Percentiles rank a stretch among this genome's conserved stretches.
Evolutionary conservation across 2,113 vertebrate species (phyloP).

Genomic region (Aythya baeri): DNA sequence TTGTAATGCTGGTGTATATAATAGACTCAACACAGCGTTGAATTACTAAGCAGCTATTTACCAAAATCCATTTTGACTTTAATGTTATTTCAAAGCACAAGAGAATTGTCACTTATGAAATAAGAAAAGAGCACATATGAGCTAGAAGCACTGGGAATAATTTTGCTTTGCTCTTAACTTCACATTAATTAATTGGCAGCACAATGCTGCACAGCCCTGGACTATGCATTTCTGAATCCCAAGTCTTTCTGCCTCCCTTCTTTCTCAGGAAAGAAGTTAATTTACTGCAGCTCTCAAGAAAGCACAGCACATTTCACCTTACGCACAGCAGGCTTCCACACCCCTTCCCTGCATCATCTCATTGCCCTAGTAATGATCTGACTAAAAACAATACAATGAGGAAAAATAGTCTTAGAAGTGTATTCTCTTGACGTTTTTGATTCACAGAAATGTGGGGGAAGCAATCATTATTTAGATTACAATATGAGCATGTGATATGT

Average conservation of each 20-base stretch:
- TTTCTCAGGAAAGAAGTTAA: not conserved
- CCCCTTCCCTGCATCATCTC: not conserved
- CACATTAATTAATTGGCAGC: not conserved
- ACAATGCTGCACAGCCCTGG: not conserved
- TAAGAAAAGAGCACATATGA: not conserved
- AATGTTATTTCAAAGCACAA: not conserved
- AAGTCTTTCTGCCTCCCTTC: not conserved
- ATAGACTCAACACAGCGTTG: not conserved
- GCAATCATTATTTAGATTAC: conserved; percentile 17
- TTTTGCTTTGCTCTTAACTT: not conserved
- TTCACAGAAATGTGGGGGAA: not conserved
- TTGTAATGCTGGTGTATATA: not conserved
- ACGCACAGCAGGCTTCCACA: not conserved
- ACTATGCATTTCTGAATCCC: not conserved
- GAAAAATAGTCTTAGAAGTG: not conserved
- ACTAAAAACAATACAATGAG: not conserved
- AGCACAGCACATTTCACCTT: not conserved
- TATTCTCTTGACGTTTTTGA: not conserved
- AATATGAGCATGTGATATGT: not conserved
- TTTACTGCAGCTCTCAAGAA: not conserved
- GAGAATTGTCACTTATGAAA: not conserved
- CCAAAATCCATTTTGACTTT: not conserved
- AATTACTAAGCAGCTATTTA: not conserved
- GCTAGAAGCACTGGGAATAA: not conserved
- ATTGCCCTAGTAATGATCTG: not conserved